Evolutionary conservation across 2,797 vertebrate genomes (phyloP).

Genomic region (Pseudocheirus occidentalis): DNA sequence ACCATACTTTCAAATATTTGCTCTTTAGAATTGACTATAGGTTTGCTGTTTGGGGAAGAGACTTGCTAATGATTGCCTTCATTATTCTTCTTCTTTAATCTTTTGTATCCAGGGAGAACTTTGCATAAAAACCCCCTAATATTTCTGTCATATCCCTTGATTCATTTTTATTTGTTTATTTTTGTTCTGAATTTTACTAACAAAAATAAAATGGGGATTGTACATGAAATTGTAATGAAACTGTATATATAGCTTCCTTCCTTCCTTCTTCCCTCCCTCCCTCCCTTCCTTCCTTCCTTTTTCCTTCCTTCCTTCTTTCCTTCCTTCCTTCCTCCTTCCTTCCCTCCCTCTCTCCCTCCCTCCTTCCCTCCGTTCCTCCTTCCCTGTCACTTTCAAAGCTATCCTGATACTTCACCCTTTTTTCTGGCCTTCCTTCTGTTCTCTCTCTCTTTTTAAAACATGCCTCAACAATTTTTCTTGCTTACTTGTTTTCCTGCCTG

Average conservation of each 20-base stretch:
- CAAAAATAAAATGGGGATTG: background rate
- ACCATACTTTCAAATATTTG: background rate
- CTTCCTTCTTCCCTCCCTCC: too few relatives aligned
- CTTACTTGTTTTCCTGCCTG: too few relatives aligned
- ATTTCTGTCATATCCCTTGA: background rate
- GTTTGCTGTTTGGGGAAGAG: background rate
- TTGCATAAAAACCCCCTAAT: background rate
- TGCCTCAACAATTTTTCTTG: too few relatives aligned
- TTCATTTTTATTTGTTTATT: background rate
- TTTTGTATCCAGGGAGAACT: background rate
- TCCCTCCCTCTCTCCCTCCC: rapidly evolving
- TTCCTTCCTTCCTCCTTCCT: too few relatives aligned
- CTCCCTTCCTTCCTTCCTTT: rapidly evolving
- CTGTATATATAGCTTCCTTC: background rate
- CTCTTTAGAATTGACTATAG: background rate
- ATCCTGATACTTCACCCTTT: too few relatives aligned
- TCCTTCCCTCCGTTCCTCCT: rapidly evolving
- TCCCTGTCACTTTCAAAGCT: background rate
- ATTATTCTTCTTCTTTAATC: background rate
- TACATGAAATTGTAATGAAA: background rate
- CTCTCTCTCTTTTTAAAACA: too few relatives aligned
- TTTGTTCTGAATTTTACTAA: background rate
- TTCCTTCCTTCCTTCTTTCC: rapidly evolving
- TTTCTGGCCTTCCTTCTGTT: too few relatives aligned
- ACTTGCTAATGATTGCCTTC: background rate